Conservation (phyloP, 2,888 invertebrate genomes). For the Octonoba sinensis region DNA sequence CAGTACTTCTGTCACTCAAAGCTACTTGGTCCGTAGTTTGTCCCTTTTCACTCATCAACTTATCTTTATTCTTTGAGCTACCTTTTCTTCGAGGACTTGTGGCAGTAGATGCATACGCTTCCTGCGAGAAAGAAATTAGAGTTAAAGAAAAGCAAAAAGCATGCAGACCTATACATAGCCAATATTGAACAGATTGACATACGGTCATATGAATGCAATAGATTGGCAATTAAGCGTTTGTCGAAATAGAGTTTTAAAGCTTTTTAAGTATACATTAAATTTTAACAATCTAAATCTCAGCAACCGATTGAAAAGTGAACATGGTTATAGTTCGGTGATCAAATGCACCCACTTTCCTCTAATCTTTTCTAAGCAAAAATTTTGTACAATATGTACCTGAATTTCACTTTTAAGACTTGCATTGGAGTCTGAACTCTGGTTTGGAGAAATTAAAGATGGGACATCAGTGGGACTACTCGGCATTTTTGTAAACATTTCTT, state of each 20-base stretch:
- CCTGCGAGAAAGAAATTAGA: slow-evolving; percentile 7
- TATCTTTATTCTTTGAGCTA: slow-evolving; percentile 25
- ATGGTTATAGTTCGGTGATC: too few species aligned
- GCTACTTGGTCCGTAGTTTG: slow-evolving; percentile 56
- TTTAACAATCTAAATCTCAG: too few species aligned
- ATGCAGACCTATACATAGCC: slow-evolving; percentile 2
- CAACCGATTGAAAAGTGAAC: too few species aligned
- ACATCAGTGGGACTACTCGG: slow-evolving; percentile 73
- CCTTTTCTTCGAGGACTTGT: slow-evolving; percentile 53
- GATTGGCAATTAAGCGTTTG: too few species aligned
- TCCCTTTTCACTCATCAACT: slow-evolving; percentile 59
- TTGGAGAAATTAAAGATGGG: slow-evolving; percentile 69
- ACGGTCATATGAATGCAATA: too few species aligned
- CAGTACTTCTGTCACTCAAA: slow-evolving; percentile 60
- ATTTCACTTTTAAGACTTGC: slow-evolving; percentile 71
- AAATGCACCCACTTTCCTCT: too few species aligned
- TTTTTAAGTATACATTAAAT: too few species aligned
- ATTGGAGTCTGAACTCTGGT: slow-evolving; percentile 69
- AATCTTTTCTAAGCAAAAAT: neutral
- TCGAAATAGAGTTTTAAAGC: too few species aligned
- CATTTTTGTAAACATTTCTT: slow-evolving; percentile 76
- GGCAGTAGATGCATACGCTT: slow-evolving; percentile 33
- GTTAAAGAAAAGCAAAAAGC: neutral
- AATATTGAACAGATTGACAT: neutral
- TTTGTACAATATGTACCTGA: slow-evolving; percentile 68